Evolutionary conservation across 2,888 invertebrate species (phyloP), one percentile per base, ranked within the genome.

Genomic region (Epinotia demarniana): DNA sequence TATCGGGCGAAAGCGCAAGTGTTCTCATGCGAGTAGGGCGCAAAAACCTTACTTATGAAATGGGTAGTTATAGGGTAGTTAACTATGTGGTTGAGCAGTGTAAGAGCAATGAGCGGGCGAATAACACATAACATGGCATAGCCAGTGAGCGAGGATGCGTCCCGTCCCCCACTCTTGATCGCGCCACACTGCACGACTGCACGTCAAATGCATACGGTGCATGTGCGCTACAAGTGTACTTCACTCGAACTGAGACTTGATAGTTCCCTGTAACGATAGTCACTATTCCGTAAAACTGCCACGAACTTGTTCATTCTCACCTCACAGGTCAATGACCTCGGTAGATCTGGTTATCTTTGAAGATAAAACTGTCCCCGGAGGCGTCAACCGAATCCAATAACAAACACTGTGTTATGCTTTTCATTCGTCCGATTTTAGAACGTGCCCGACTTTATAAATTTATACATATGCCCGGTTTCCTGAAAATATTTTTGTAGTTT

Each of bases 1-100:
- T 87, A 87, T 84, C 86, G 81, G 85, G 89, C 87, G 91, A 92
- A 92, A 92, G 90, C 85, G 90, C 87, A 89, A 92, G 91, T 90
- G 88, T 91, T 92, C 91, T 89, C 90, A 90, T 90, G 91, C 89
- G 81, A 88, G 83, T 80, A 83, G 78, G 78, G 81, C 80, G 84
- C 86, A 87, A 86, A 87, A 89, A 89, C 81, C 81, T 80, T 81
- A 83, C 83, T 84, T 85, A 87, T 85, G 86, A 86, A 80, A 86
- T 84, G 66, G 49, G 66, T 55, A 53, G n/a, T 33, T 66, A n/a
- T n/a, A n/a, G n/a, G n/a, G n/a, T 27, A 66, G 53, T 53, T 64
- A 66, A 69, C 58, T 60, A 69, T 13, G 23, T 58, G 23, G 67
- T 57, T 19, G 57, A 82, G 85, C 58, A 85, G 81, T 83, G 80